Base-by-base conservation (phyloP, 2,888 invertebrate genomes). In the Mesochorus sp. region DNA sequence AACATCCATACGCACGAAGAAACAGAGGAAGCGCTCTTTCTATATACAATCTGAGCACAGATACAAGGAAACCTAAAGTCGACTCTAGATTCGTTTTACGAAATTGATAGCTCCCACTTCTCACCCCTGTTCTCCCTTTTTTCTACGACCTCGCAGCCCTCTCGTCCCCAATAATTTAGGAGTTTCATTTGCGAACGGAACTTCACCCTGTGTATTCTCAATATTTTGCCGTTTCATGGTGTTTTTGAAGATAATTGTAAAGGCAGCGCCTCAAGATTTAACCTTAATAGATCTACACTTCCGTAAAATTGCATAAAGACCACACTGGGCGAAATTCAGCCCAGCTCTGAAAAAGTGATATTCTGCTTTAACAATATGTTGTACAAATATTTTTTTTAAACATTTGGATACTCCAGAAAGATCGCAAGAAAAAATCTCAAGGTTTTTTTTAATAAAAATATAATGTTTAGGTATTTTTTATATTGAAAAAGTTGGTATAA, bases 91-190 rank as follows among this genome's bases (percentile, higher is more conserved):
- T 80, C 55, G 70, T 76, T 75, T 77, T 80, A 80, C 82, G 83
- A 84, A 85, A 85, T 84, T 82, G 75, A 82, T 81, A 79, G 47
- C 62, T 31, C 62, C 31, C 59, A 37, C 61, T 68, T 21, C 14
- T 17, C n/a, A 1, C 26, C 59, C 21, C 14, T 21, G 14, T 34
- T 47, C 59, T 57, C 61, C 44, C 59, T 37, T 39, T 10, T 24
- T 39, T n/a, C 55, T 17, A 3, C 14, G 3, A 37, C 17, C 21
- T 51, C 5, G 21, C 28, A 24, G n/a, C 51, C 39, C 53, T 68
- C 55, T 3, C 12, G 31, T 42, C n/a, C 61, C 28, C 34, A 19
- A 64, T 70, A 70, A 64, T 70, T 64, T 42, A 49, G 57, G 62
- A 68, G 44, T 39, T 62, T 44, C 49, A 39, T 66, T 66, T 26